These are phyloP conservation scores for Neodiprion fabricii DNA, from an alignment of 1,140 invertebrate genomes.

Conservation along the genomic window DNA sequence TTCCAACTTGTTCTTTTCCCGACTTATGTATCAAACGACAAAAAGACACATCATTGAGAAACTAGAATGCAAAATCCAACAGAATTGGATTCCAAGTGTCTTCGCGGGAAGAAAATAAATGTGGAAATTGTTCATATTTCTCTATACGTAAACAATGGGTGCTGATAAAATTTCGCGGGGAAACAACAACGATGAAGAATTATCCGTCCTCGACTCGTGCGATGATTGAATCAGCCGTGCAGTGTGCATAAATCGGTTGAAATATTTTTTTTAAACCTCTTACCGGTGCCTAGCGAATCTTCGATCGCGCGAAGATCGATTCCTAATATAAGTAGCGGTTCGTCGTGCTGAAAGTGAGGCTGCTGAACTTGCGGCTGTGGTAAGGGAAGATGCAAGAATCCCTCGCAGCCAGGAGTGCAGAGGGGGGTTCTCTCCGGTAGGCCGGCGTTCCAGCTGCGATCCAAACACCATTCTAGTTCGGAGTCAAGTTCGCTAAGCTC, in stretches of 20 bases:
- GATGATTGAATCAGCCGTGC: neutral
- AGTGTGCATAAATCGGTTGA: neutral
- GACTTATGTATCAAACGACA: too few relatives aligned
- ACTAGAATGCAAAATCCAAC: too few relatives aligned
- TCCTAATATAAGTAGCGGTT: conserved; percentile 54
- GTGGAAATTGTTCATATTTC: too few relatives aligned
- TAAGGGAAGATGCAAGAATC: conserved; percentile 54
- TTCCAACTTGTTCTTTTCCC: too few relatives aligned
- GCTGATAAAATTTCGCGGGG: too few relatives aligned
- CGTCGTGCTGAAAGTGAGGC: conserved; percentile 44
- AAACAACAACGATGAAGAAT: too few relatives aligned
- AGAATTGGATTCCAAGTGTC: too few relatives aligned
- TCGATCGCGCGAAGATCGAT: conserved; percentile 56
- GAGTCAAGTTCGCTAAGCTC: conserved; percentile 45
- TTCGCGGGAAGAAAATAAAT: too few relatives aligned
- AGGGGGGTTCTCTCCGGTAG: conserved; percentile 59
- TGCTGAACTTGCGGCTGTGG: conserved; percentile 42
- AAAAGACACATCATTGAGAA: too few relatives aligned
- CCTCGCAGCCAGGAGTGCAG: conserved; percentile 58
- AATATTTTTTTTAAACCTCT: neutral
- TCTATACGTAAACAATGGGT: too few relatives aligned
- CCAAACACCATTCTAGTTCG: conserved; percentile 56
- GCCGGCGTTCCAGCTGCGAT: conserved; percentile 49
- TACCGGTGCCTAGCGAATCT: conserved; percentile 36
- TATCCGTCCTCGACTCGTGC: too few relatives aligned